A percentile compares a stretch with the other conserved stretches of the same genome.
Evolutionary conservation across 2,888 invertebrate genomes (phyloP).

Genomic region (Chalcosyrphus nemorum): DNA sequence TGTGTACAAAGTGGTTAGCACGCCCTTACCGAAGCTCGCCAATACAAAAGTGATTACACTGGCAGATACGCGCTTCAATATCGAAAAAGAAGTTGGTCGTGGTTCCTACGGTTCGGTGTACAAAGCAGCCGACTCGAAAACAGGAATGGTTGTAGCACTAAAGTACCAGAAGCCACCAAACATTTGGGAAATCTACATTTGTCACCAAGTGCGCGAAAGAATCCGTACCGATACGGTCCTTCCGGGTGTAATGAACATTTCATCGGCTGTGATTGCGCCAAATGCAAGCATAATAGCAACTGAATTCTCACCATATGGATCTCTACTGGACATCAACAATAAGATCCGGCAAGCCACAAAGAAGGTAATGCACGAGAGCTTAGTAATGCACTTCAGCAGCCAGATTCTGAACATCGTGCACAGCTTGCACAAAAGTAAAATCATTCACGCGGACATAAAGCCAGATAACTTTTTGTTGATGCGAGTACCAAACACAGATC

Average conservation of each 20-base stretch:
- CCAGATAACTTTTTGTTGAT: slow-evolving; percentile 96
- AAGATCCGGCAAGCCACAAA: slow-evolving; percentile 88
- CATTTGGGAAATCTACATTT: slow-evolving; percentile 97
- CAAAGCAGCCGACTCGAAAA: slow-evolving; percentile 80
- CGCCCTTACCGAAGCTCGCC: slow-evolving; percentile 85
- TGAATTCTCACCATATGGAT: slow-evolving; percentile 92
- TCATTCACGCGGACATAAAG: slow-evolving; percentile 98
- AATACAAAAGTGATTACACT: slow-evolving; percentile 83
- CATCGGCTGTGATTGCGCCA: slow-evolving; percentile 89
- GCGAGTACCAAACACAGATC: slow-evolving; percentile 86
- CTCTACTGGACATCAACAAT: slow-evolving; percentile 91
- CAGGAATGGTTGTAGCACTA: slow-evolving; percentile 85
- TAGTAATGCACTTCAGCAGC: slow-evolving; percentile 91
- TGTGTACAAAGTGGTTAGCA: slow-evolving; percentile 84
- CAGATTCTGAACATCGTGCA: slow-evolving; percentile 93
- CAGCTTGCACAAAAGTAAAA: slow-evolving; percentile 91
- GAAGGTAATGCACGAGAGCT: slow-evolving; percentile 88
- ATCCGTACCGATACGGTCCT: slow-evolving; percentile 83
- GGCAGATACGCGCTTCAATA: slow-evolving; percentile 84
- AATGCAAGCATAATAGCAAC: slow-evolving; percentile 93
- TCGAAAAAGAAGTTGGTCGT: slow-evolving; percentile 91
- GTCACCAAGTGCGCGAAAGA: slow-evolving; percentile 82
- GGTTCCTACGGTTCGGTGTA: slow-evolving; percentile 94
- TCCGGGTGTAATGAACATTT: slow-evolving; percentile 91
- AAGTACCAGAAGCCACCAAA: slow-evolving; percentile 95